These are phyloP conservation scores for Frankliniella fusca DNA, from an alignment of 2,888 invertebrate species.

Conservation along the genomic window DNA sequence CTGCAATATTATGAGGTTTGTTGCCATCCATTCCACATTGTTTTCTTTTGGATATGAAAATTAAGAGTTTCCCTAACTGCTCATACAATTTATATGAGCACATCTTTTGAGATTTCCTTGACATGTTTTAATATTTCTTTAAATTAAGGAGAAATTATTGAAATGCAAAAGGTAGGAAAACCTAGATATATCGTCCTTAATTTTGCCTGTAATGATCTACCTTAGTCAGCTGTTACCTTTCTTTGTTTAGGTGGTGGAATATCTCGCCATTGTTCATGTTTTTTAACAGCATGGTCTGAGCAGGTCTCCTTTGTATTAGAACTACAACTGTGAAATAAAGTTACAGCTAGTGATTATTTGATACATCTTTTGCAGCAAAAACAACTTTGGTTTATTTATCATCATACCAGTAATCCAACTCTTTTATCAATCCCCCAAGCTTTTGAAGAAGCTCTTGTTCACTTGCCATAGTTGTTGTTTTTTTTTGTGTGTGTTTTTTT, in stretches of 20 bases:
- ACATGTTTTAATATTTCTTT: too few relatives aligned
- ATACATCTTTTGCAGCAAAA: background rate
- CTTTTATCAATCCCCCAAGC: background rate
- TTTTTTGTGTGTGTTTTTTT: too few relatives aligned
- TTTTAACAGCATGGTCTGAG: background rate
- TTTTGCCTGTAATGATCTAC: background rate
- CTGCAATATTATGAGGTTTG: background rate
- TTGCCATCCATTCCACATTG: background rate
- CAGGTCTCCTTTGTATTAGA: background rate
- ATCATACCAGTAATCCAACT: background rate
- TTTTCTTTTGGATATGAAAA: background rate
- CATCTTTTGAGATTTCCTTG: too few relatives aligned
- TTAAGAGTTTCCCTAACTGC: too few relatives aligned
- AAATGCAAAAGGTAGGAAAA: too few relatives aligned
- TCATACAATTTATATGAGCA: too few relatives aligned
- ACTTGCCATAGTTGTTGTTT: background rate
- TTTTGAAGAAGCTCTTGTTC: background rate
- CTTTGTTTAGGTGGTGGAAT: background rate
- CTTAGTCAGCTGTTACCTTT: background rate
- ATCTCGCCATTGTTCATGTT: background rate
- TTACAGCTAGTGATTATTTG: background rate
- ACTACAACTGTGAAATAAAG: background rate
- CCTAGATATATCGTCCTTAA: too few relatives aligned
- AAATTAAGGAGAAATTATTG: too few relatives aligned
- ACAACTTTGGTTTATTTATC: background rate